These are phyloP conservation scores for Ochropleura leucogaster DNA, from an alignment of 2,888 invertebrate genomes.

Conservation along the genomic window DNA sequence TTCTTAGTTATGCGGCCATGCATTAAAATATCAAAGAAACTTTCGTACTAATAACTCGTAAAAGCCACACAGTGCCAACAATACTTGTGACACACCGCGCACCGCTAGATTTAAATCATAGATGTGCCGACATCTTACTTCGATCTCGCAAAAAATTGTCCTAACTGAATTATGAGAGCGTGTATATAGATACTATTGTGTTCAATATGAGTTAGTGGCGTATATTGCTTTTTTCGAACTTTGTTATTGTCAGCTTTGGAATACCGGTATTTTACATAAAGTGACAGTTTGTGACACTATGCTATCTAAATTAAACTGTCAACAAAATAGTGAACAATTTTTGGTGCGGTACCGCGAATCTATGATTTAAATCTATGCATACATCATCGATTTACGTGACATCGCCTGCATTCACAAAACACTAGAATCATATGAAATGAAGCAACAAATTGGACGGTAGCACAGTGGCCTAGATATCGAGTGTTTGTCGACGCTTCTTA, in stretches of 20 bases:
- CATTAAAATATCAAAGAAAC: slow-evolving; percentile 41
- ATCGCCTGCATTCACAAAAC: slow-evolving; percentile 35
- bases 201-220: too few species aligned
- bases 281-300: background rate
- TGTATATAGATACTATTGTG: too few species aligned
- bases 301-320: background rate
- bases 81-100: slow-evolving; percentile 22
- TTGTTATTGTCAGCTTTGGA: too few species aligned
- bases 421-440: slow-evolving; percentile 56
- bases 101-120: background rate
- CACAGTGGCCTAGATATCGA: slow-evolving; percentile 78
- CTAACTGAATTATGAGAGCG: too few species aligned
- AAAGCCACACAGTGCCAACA: slow-evolving; percentile 33
- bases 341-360: background rate
- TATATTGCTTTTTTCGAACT: too few species aligned
- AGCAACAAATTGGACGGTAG: slow-evolving; percentile 62
- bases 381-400: slow-evolving; percentile 30
- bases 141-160: background rate
- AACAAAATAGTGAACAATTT: background rate
- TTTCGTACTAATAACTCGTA: slow-evolving; percentile 33
- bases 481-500: slow-evolving; percentile 84
- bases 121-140: background rate
- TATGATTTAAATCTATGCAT: background rate
- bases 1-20: slow-evolving; percentile 35
- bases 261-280: too few species aligned